These are phyloP conservation scores for Gonioctena quinquepunctata DNA, from an alignment of 1,140 invertebrate genomes.

Conservation along the genomic window DNA sequence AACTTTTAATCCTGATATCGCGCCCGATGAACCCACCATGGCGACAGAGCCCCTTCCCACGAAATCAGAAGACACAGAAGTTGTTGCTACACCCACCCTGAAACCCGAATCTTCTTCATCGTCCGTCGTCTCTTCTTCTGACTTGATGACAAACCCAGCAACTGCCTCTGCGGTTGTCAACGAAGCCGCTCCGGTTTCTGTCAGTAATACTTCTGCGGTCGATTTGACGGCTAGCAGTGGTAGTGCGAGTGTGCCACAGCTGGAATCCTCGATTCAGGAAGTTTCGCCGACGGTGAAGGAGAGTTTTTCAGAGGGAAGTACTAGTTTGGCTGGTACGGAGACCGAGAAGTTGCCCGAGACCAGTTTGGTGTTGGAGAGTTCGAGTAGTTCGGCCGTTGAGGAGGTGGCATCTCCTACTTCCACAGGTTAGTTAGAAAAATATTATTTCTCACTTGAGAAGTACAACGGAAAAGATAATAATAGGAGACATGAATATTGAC, in stretches of 20 bases:
- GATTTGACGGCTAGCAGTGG: neutral
- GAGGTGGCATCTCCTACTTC: neutral
- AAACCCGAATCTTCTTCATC: neutral
- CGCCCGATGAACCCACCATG: neutral
- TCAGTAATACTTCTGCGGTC: neutral
- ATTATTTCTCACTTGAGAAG: too few species aligned
- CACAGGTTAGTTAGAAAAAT: neutral
- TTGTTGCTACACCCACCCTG: neutral
- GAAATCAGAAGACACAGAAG: neutral
- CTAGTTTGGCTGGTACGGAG: conserved; percentile 25
- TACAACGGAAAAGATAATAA: too few species aligned
- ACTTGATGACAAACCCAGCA: neutral
- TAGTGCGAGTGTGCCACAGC: neutral
- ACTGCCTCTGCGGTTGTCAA: neutral
- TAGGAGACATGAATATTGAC: too few species aligned
- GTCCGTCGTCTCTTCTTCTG: neutral
- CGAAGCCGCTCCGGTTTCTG: neutral
- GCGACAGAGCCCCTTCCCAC: neutral
- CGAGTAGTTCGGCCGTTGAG: neutral
- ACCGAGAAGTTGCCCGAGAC: conserved; percentile 25
- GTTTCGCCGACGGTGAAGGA: conserved; percentile 37
- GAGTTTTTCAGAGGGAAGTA: conserved; percentile 20
- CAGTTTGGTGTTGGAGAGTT: neutral
- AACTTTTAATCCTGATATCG: conserved; percentile 25
- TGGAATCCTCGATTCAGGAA: conserved; percentile 48